Evolutionary conservation across 2,797 vertebrate species (phyloP).

Genomic region (Platyrinchus mystaceus): DNA sequence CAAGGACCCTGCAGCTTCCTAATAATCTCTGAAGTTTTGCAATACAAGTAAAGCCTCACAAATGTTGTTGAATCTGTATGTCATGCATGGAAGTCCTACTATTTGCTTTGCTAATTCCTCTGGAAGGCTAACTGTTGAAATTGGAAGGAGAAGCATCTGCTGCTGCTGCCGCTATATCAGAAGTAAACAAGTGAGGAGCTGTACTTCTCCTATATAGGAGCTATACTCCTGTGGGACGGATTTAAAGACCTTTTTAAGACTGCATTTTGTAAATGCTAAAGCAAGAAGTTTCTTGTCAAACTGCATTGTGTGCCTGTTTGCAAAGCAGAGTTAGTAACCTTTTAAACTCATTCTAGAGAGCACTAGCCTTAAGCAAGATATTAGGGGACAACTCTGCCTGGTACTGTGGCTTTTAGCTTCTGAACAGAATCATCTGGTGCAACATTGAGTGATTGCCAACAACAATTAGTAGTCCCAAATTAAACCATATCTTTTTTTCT

Average conservation of each 20-base stretch:
- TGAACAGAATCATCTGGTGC: neutral
- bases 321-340: neutral
- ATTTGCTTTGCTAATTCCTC: neutral
- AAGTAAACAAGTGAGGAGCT: neutral
- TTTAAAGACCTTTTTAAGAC: neutral
- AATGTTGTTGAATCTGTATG: neutral
- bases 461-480: neutral
- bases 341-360: neutral
- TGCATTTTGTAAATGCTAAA: neutral
- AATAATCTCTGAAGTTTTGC: neutral
- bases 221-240: neutral
- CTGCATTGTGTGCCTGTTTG: neutral
- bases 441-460: neutral
- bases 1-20: neutral
- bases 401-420: neutral
- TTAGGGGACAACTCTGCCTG: neutral
- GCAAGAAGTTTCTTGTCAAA: neutral
- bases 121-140: neutral
- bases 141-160: neutral
- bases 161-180: neutral
- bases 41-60: neutral
- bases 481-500: neutral
- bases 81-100: neutral
- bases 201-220: neutral
- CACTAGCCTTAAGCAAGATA: neutral